Percentiles rank a stretch among this genome's conserved stretches.
Conservation (phyloP, 2,888 invertebrate species). For the Nipponacmea schrenckii region DNA sequence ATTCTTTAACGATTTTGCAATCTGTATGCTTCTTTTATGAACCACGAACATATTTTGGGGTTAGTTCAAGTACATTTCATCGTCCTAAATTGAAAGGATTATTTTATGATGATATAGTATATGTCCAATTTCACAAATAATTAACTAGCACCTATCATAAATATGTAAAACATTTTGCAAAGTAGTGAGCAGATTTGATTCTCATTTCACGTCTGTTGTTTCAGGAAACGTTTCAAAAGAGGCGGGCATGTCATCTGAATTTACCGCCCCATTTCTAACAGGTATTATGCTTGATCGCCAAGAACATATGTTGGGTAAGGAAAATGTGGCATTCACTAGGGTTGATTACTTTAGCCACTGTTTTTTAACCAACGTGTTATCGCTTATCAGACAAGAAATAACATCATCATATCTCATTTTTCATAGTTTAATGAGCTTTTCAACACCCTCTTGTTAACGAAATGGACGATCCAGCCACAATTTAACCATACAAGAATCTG, state of each 20-base stretch:
- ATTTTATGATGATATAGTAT: neutral
- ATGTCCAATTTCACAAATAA: conserved; percentile 6
- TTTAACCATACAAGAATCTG: neutral
- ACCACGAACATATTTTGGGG: neutral
- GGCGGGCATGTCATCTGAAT: conserved; percentile 16
- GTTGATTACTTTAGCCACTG: neutral
- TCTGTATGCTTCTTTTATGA: neutral
- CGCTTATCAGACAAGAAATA: conserved; percentile 5
- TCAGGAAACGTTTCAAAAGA: conserved; percentile 6
- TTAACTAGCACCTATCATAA: neutral
- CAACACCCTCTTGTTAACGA: conserved; percentile 6
- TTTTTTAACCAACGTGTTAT: neutral
- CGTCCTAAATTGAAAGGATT: neutral
- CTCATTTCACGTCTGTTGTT: neutral
- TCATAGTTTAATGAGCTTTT: neutral
- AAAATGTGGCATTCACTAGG: neutral
- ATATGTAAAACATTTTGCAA: neutral
- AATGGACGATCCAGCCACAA: neutral
- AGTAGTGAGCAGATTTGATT: neutral
- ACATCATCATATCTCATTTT: conserved; percentile 8
- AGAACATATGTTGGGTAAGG: conserved; percentile 21
- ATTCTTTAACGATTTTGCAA: neutral
- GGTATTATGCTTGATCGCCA: conserved; percentile 19
- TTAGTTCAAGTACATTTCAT: neutral
- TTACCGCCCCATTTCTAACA: conserved; percentile 17